Evolutionary conservation across 2,888 invertebrate genomes (phyloP), one percentile per base, ranked within the genome.

Genomic region (Macrosiphum euphorbiae): DNA sequence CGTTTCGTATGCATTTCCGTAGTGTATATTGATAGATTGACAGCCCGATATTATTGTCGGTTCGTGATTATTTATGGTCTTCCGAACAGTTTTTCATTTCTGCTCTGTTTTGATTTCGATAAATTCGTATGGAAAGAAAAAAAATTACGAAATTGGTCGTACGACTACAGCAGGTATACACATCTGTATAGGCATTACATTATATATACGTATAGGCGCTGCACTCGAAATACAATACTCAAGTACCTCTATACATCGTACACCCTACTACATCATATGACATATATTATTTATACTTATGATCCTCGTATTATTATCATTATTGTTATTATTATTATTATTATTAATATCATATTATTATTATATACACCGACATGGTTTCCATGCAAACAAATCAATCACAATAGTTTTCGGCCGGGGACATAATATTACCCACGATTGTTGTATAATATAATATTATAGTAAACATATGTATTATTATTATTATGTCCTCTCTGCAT

Each of bases 351-450:
- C 52, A 91, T 84, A 91, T 35, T 50, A 85, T 35, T 50, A 91
- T 91, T 84, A 84, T 52, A 50, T 90, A 78, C 47, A 50, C 91
- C 55, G 91, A 78, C 91, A 84, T 55, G 52, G n/a, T 52, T 85
- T 91, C 44, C 85, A 84, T 35, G n/a, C 84, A 88, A 89, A 91
- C 50, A 84, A 52, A 91, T 85, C 52, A 78, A 84, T 52, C 85
- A 91, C 91, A 91, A 91, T 91, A 55, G 91, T 85, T 91, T 84
- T 91, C 28, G 85, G 41, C 28, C 41, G 55, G 52, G 50, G 84
- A 91, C 55, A 91, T 41, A 88, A 84, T 84, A 91, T 28, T 52
- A 52, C 55, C 41, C n/a, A 24, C 50, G 78, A 47, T 35, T 78
- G 84, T 91, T 52, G 47, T 87, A 87, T 78, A 78, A 78, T 78